Evolutionary conservation across 2,888 invertebrate genomes (phyloP).

Genomic region (Amaurobius ferox): DNA sequence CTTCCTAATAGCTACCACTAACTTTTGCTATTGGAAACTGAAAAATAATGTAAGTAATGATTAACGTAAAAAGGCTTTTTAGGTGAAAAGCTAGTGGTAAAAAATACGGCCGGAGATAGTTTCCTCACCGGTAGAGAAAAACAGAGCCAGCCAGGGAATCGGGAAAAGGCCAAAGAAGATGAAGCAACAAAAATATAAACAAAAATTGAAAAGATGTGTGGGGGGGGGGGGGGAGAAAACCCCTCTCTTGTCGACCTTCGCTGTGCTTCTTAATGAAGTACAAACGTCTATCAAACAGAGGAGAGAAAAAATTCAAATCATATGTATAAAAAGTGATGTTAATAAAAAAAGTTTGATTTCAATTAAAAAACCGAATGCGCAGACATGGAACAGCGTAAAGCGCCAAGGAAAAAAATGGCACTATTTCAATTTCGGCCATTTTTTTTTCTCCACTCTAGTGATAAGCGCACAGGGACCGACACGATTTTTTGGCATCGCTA

Average conservation of each 20-base stretch:
- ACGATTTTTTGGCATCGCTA: constrained; percentile 10
- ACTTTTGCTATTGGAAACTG: constrained; percentile 69
- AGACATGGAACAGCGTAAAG: background rate
- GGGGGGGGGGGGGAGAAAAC: background rate
- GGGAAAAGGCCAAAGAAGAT: constrained; percentile 23
- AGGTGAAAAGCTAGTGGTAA: constrained; percentile 36
- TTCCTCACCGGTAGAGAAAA: constrained; percentile 44
- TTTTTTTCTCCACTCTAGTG: constrained; percentile 2
- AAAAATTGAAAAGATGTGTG: constrained; percentile 21
- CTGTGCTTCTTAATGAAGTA: constrained; percentile 66
- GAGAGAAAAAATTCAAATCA: constrained; percentile 33
- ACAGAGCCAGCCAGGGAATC: constrained; percentile 29
- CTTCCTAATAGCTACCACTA: constrained; percentile 71
- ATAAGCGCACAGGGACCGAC: constrained; percentile 15
- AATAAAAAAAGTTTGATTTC: constrained; percentile 49
- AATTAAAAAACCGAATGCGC: constrained; percentile 53
- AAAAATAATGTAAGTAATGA: constrained; percentile 71
- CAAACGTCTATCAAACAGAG: constrained; percentile 56
- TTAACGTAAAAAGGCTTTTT: constrained; percentile 69
- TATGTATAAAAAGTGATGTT: constrained; percentile 18
- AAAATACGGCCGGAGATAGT: constrained; percentile 33
- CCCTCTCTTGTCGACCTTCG: constrained; percentile 22
- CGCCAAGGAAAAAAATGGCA: background rate
- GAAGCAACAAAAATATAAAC: constrained; percentile 49
- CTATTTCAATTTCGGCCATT: constrained; percentile 16